Conservation (phyloP, 2,888 invertebrate genomes). For the Cabera pusaria region DNA sequence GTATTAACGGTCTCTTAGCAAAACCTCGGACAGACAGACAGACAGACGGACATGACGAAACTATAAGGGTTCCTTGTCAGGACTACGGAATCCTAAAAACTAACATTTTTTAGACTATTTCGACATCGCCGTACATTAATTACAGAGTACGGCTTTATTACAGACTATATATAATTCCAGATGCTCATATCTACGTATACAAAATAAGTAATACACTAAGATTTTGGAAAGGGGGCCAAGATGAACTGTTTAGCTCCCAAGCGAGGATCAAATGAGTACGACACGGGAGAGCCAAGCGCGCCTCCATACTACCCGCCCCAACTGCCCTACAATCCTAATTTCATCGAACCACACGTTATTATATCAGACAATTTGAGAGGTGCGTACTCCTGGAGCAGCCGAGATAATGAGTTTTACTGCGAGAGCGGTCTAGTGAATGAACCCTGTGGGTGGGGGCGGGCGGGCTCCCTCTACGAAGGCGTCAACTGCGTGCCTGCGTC, state of each 20-base stretch:
- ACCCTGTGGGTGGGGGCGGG: constrained; percentile 53
- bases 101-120: too few relatives aligned
- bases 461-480: constrained; percentile 73
- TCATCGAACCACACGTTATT: constrained; percentile 43
- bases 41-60: too few relatives aligned
- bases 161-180: too few relatives aligned
- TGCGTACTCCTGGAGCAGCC: constrained; percentile 42
- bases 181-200: too few relatives aligned
- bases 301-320: constrained; percentile 61
- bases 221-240: constrained; percentile 6
- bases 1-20: too few relatives aligned
- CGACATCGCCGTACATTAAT: too few relatives aligned
- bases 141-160: too few relatives aligned
- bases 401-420: constrained; percentile 43
- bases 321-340: constrained; percentile 72
- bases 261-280: constrained; percentile 48
- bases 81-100: too few relatives aligned
- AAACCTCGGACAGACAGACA: too few relatives aligned
- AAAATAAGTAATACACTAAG: constrained; percentile 3
- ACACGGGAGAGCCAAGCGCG: constrained; percentile 53
- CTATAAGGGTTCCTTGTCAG: too few relatives aligned
- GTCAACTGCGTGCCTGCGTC: constrained; percentile 74
- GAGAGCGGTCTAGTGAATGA: constrained; percentile 47
- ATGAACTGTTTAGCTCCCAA: constrained; percentile 70
- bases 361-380: constrained; percentile 39